Conservation (phyloP, 2,113 vertebrate genomes). For the Cyprinus carpio region DNA sequence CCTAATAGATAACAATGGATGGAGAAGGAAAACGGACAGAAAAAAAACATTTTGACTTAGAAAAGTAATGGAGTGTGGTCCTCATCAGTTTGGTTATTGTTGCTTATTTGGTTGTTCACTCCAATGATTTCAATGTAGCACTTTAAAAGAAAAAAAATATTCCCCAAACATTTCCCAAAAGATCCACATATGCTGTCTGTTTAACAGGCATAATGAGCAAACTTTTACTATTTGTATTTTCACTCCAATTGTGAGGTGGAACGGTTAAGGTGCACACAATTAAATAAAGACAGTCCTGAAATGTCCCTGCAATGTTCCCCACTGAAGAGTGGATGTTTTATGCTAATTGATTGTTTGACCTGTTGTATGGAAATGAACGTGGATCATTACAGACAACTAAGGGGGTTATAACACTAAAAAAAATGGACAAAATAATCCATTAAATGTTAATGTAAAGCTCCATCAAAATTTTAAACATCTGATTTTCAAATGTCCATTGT, state of each 20-base stretch:
- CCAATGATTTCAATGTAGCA: slow-evolving; percentile 49
- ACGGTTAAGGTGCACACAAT: neutral
- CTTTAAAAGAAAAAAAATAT: slow-evolving; percentile 21
- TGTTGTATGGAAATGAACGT: neutral
- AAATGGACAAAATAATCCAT: neutral
- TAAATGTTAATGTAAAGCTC: neutral
- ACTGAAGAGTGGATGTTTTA: too few species aligned
- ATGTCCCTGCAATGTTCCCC: neutral
- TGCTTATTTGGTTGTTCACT: slow-evolving; percentile 12
- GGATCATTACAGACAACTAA: neutral
- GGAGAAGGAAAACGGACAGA: slow-evolving; percentile 56
- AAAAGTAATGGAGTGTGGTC: slow-evolving; percentile 24
- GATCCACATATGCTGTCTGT: neutral
- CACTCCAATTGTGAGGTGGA: neutral
- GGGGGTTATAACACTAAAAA: neutral
- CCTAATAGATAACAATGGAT: slow-evolving; percentile 71
- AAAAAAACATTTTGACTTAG: slow-evolving; percentile 58
- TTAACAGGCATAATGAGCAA: neutral
- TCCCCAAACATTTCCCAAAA: slow-evolving; percentile 1
- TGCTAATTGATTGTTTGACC: neutral
- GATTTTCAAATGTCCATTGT: neutral
- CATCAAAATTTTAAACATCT: neutral
- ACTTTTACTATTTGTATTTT: neutral
- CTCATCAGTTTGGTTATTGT: slow-evolving; percentile 7
- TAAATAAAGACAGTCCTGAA: slow-evolving; percentile 2